Base-by-base conservation (phyloP, 2,113 vertebrate genomes). In the Sinocyclocheilus grahami region DNA sequence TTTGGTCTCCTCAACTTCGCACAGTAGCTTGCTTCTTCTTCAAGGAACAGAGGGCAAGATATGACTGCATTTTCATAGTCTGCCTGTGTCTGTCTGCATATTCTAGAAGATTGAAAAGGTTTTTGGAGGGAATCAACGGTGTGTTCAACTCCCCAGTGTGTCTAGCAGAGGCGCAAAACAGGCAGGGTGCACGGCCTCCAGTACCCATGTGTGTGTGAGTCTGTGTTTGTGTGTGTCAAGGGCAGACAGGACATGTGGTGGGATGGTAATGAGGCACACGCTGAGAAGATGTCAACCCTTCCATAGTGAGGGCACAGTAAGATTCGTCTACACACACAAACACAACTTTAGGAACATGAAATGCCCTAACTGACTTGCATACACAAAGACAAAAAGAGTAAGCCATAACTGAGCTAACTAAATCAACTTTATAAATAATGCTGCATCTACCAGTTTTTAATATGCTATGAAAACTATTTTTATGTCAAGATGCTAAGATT, bases 221-320 rank as follows among this genome's bases (percentile, higher is more conserved):
- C 74, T 83, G 81, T 78, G 83, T 75, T 33, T 51, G 63, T 81
- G 85, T 79, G 55, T 84, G 55, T 86, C 58, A 87, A 83, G 83
- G 84, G 79, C 74, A 89, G 74, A 62, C 86, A 87, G 65, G 80
- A 89, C 67, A 77, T 89, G 87, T 91, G 89, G 91, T 92, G 78
- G 87, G 86, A 90, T 87, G 78, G 58, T 77, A 90, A 89, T 89
- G 79, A 85, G 71, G 81, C 58, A 51, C 39, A 74, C 33, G 62
- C 58, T 37, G 42, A 75, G 85, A 79, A 51, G 85, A 53, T 58
- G 55, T 86, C 74, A 83, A 82, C 42, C 72, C 6, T 51, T 42
- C 51, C 20, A 80, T 75, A 72, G 81, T 83, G 30, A 78, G 53
- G 39, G 75, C 62, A 85, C n/a, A 55, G 46, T 60, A 39, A 60